Percentiles rank a stretch among this genome's conserved stretches.
Evolutionary conservation across 2,888 invertebrate species (phyloP).

Genomic region (Ophioninae sp.): DNA sequence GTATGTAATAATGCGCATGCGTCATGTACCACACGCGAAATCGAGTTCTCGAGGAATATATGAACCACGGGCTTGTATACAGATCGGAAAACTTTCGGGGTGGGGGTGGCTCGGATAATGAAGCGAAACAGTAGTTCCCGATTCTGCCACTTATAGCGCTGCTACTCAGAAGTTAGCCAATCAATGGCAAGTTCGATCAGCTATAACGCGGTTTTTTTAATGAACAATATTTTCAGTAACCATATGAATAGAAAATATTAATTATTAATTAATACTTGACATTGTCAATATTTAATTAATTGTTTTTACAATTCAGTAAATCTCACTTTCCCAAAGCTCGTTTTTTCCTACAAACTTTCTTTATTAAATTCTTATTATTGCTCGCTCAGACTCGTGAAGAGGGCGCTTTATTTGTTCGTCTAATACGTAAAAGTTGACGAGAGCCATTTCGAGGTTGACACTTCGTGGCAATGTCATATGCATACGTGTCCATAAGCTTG

Average conservation of each 20-base stretch:
- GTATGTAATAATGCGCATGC: not conserved
- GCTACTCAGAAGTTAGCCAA: too few relatives aligned
- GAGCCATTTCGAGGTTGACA: not conserved
- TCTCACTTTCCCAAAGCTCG: too few relatives aligned
- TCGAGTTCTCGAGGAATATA: constrained; percentile 41
- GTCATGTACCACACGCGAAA: constrained; percentile 10
- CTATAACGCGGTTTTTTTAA: too few relatives aligned
- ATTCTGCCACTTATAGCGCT: too few relatives aligned
- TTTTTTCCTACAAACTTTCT: not conserved
- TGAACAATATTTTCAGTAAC: too few relatives aligned
- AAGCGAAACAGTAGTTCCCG: too few relatives aligned
- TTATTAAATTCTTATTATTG: not conserved
- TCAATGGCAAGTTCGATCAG: too few relatives aligned
- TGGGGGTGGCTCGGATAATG: too few relatives aligned
- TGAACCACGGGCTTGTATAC: not conserved
- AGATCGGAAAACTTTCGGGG: too few relatives aligned
- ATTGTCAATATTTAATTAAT: too few relatives aligned
- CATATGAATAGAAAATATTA: too few relatives aligned
- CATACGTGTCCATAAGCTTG: constrained; percentile 9
- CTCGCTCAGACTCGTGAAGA: not conserved
- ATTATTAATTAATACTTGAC: not conserved
- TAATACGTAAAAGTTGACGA: not conserved
- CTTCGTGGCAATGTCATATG: not conserved
- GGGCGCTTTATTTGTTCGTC: not conserved
- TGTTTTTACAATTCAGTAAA: not conserved